Evolutionary conservation across 1,140 invertebrate genomes (phyloP), one percentile per base, ranked within the genome.

Genomic region (Amyelois transitella): DNA sequence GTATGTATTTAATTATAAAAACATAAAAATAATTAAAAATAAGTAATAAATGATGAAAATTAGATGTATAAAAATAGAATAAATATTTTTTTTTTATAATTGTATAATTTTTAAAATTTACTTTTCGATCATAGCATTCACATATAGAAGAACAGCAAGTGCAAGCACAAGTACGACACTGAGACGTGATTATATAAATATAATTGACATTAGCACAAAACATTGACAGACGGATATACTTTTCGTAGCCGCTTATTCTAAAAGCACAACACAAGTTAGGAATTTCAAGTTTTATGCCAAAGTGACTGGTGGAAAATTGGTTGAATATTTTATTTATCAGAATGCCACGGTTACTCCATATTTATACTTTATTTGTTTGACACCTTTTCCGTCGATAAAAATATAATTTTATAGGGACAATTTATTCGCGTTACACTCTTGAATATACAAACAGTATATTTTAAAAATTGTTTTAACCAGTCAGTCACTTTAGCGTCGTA

Each of bases 181-280:
- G 28, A 64, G 57, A 49, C 12, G 32, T 38, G 32, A 38, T 38
- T 44, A 54, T 64, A 61, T 28, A 70, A 22, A 51, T 53, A 52
- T 77, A 77, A 77, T 77, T 77, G 75, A 77, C 75, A 43, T 65
- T 66, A 71, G 66, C 68, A 71, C 68, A 63, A 56, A 54, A 64
- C 32, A 58, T 57, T 60, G 53, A 45, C 53, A 61, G 69, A 69
- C 56, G 70, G 66, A 76, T 53, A 19, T 55, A 60, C 47, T 55
- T 4, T 38, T 38, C 32, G 32, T 38, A 14, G n/a, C 54, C 21
- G 21, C 20, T 22, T 57, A 44, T 25, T 49, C 20, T 18, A 19
- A 55, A 44, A 63, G 61, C 61, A 63, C 61, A 63, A 63, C 56
- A 45, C 56, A 53, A 53, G 24, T 22, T 62, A 63, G 61, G 61